These are phyloP conservation scores for Apostichopus leukothele DNA, from an alignment of 53 echinoderm and acorn worm species.

Conservation along the genomic window DNA sequence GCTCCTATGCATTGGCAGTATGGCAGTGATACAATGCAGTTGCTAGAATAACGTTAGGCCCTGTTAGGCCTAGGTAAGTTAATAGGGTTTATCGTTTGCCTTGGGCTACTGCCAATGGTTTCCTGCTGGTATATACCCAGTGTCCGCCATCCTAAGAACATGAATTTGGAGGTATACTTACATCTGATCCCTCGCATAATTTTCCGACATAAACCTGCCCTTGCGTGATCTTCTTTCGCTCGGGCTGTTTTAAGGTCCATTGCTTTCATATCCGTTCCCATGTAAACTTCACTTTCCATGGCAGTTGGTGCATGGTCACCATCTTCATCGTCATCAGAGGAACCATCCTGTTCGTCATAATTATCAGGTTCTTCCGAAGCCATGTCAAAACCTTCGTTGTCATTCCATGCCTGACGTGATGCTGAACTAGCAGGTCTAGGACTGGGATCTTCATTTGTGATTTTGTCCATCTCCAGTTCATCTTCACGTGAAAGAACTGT, in stretches of 20 bases:
- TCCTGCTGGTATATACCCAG: no score
- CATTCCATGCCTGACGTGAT: slow-evolving; percentile 92
- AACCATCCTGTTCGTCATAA: slow-evolving; percentile 62
- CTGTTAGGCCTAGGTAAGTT: no score
- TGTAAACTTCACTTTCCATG: slow-evolving; percentile 98
- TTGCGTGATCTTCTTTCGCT: slow-evolving; percentile 76
- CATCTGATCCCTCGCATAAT: slow-evolving; percentile 77
- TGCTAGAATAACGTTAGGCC: no score
- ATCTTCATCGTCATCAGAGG: slow-evolving; percentile 60
- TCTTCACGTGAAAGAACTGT: slow-evolving; percentile 66
- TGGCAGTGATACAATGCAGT: no score
- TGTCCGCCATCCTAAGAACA: background rate
- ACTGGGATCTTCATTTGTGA: slow-evolving; percentile 57
- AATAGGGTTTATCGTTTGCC: no score
- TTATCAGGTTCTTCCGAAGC: slow-evolving; percentile 81
- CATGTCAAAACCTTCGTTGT: slow-evolving; percentile 94
- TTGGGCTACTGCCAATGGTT: no score
- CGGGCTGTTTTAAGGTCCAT: slow-evolving; percentile 89
- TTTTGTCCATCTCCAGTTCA: slow-evolving; percentile 91
- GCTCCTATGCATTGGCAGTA: no score
- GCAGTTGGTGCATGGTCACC: slow-evolving; percentile 81
- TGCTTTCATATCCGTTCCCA: slow-evolving; percentile 85
- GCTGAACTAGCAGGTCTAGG: slow-evolving; percentile 66
- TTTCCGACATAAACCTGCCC: slow-evolving; percentile 86
- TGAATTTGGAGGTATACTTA: slow-evolving; percentile 56